These are phyloP conservation scores for Centropyge bicolor DNA, from an alignment of 2,797 vertebrate genomes.

Conservation along the genomic window DNA sequence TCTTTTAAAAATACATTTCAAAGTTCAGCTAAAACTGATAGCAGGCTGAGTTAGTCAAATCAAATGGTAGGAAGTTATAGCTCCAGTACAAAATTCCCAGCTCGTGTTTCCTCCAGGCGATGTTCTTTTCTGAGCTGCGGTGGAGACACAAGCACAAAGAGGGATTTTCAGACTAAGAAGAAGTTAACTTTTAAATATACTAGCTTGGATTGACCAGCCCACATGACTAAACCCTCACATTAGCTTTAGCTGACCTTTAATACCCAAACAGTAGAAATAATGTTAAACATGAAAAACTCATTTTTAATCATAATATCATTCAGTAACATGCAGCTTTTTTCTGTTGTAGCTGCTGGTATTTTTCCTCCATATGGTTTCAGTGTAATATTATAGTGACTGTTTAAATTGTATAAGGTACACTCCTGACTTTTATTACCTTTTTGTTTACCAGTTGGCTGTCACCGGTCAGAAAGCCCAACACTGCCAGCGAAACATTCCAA, in stretches of 20 bases:
- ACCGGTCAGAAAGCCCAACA: conserved; percentile 32
- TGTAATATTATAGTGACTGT: conserved; percentile 33
- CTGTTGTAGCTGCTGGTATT: conserved; percentile 19
- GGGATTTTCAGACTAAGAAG: neutral
- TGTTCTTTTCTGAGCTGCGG: neutral
- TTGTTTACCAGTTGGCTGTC: conserved; percentile 39
- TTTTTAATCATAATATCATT: neutral
- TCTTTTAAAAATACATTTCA: neutral
- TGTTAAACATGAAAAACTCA: neutral
- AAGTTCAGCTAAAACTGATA: neutral
- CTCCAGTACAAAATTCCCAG: neutral
- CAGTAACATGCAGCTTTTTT: neutral
- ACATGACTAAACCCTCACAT: no score
- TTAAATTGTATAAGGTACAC: neutral
- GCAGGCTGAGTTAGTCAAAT: neutral
- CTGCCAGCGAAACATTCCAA: conserved; percentile 15
- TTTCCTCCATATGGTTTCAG: conserved; percentile 32
- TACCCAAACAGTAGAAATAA: no score
- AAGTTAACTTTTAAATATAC: neutral
- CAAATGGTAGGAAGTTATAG: neutral
- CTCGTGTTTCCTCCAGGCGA: neutral
- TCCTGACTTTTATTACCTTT: conserved; percentile 38
- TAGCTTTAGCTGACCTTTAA: neutral
- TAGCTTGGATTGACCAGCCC: neutral
- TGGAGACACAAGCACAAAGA: neutral